phyloP scores from a whole-genome alignment of 2,113 vertebrate genomes.

The Zosterops hypoxanthus region DNA sequence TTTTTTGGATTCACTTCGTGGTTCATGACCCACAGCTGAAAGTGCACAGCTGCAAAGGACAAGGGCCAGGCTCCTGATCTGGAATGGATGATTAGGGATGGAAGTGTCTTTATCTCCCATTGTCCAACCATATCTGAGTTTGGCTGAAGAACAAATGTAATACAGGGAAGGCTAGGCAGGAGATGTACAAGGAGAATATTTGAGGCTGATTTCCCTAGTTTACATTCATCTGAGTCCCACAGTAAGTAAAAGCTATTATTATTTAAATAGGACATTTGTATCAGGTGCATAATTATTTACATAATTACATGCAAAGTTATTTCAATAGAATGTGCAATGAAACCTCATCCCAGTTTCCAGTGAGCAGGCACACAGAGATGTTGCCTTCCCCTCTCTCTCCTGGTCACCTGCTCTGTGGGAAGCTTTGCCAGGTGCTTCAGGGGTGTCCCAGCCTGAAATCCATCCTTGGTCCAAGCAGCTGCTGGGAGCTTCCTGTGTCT shows the following conservation, averaged over 20 bases:
- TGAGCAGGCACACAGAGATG: background rate
- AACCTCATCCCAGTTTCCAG: background rate
- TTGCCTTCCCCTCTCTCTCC: background rate
- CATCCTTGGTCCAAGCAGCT: background rate
- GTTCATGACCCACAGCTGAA: background rate
- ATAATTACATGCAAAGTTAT: constrained; percentile 6
- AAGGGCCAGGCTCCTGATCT: background rate
- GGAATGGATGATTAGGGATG: background rate
- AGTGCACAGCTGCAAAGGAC: background rate
- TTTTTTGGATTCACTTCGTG: background rate
- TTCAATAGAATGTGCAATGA: background rate
- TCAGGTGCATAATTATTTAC: constrained; percentile 12
- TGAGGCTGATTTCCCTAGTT: background rate
- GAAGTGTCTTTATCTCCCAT: background rate
- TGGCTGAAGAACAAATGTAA: background rate
- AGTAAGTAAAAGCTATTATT: constrained; percentile 15
- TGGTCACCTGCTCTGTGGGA: background rate
- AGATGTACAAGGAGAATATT: background rate
- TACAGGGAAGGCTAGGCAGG: background rate
- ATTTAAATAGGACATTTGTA: constrained; percentile 11
- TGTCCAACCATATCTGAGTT: background rate
- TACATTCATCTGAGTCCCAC: background rate
- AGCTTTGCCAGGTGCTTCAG: background rate
- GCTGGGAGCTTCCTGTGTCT: background rate
- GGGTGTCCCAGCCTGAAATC: background rate